These are phyloP conservation scores for Mystacornis crossleyi DNA, from an alignment of 2,113 vertebrate genomes.

Conservation along the genomic window DNA sequence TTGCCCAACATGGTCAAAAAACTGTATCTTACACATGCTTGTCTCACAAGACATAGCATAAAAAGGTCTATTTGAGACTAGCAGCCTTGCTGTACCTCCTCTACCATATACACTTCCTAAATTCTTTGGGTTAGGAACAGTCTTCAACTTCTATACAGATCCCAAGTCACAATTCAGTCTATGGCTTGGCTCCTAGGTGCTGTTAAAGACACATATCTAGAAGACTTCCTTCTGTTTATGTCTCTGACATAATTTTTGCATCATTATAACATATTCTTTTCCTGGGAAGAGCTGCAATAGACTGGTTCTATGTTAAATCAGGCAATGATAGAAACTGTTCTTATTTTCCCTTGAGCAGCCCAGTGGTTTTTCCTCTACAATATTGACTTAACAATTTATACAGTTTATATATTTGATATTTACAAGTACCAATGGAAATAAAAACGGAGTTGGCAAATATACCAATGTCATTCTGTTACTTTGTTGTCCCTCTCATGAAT, in stretches of 20 bases:
- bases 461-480: background rate
- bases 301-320: background rate
- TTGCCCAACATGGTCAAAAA: background rate
- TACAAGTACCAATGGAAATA: background rate
- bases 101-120: background rate
- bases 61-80: background rate
- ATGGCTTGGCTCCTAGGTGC: background rate
- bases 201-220: background rate
- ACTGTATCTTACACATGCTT: background rate
- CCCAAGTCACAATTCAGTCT: background rate
- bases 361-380: background rate
- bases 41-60: background rate
- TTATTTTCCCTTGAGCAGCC: background rate
- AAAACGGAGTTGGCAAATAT: background rate
- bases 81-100: background rate
- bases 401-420: background rate
- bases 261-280: background rate
- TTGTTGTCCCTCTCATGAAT: accelerated
- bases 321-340: background rate
- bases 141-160: background rate
- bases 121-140: background rate
- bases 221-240: background rate
- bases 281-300: background rate
- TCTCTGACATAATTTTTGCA: background rate
- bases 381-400: background rate